Percentiles rank a stretch among this genome's conserved stretches.
These are phyloP conservation scores for Polyergus mexicanus DNA, from an alignment of 1,140 invertebrate species.

Conservation along the genomic window DNA sequence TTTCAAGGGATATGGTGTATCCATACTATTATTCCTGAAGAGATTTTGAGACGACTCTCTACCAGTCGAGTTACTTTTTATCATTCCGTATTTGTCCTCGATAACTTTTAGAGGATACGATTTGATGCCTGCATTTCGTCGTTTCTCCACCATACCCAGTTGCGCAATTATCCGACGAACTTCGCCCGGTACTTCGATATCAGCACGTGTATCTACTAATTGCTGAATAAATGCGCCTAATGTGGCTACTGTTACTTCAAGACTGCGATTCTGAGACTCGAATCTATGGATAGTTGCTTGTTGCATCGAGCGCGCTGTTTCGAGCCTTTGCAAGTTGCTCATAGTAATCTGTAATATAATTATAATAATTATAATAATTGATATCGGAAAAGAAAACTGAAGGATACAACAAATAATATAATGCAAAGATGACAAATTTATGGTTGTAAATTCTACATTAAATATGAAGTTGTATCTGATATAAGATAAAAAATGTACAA, in stretches of 20 bases:
- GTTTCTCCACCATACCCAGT: conserved; percentile 85
- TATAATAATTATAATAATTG: not conserved
- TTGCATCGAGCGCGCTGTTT: conserved; percentile 88
- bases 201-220: conserved; percentile 87
- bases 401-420: not conserved
- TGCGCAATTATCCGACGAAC: conserved; percentile 89
- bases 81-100: conserved; percentile 87
- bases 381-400: not conserved
- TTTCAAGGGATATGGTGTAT: conserved; percentile 83
- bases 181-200: conserved; percentile 89
- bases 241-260: conserved; percentile 89
- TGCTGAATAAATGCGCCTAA: conserved; percentile 89
- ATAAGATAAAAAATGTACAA: not conserved
- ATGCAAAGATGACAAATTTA: not conserved
- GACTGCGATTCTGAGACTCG: conserved; percentile 89
- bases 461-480: conserved; percentile 17
- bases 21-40: conserved; percentile 75
- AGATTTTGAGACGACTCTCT: conserved; percentile 79
- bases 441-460: not conserved
- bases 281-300: conserved; percentile 88
- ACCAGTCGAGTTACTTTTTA: conserved; percentile 83
- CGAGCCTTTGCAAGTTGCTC: conserved; percentile 89
- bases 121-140: conserved; percentile 80
- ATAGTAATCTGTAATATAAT: conserved; percentile 86
- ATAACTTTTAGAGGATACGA: conserved; percentile 87